These are phyloP conservation scores for Habroteleia sp. DNA, from an alignment of 2,888 invertebrate species.

Conservation along the genomic window DNA sequence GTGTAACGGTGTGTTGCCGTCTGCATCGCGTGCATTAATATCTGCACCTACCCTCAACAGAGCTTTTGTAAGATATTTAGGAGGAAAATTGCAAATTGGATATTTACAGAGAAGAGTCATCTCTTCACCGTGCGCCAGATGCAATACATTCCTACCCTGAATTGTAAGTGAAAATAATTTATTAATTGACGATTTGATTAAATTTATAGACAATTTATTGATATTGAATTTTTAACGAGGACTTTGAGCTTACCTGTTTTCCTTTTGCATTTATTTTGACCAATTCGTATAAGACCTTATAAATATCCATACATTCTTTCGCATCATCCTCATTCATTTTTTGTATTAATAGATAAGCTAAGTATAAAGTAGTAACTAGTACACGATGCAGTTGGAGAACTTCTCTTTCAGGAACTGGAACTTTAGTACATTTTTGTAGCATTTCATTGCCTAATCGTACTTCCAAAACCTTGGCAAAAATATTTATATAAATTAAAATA, in stretches of 20 bases:
- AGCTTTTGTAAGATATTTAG: slow-evolving; percentile 86
- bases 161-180: slow-evolving; percentile 71
- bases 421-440: slow-evolving; percentile 81
- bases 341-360: slow-evolving; percentile 89
- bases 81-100: slow-evolving; percentile 88
- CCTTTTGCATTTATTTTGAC: slow-evolving; percentile 87
- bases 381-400: slow-evolving; percentile 90
- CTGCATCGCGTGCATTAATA: slow-evolving; percentile 89
- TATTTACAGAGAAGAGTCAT: slow-evolving; percentile 86
- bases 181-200: no score
- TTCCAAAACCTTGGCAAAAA: slow-evolving; percentile 83
- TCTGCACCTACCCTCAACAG: slow-evolving; percentile 91
- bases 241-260: slow-evolving; percentile 68
- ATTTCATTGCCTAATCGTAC: slow-evolving; percentile 86
- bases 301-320: slow-evolving; percentile 84
- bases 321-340: slow-evolving; percentile 82
- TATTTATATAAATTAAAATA: no score
- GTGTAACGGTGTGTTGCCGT: slow-evolving; percentile 94
- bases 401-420: slow-evolving; percentile 87
- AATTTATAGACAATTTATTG: no score
- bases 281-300: slow-evolving; percentile 88
- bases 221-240: no score
- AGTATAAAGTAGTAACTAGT: slow-evolving; percentile 91
- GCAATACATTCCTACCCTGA: slow-evolving; percentile 88
- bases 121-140: slow-evolving; percentile 92